These are phyloP conservation scores for Anthoscopus minutus DNA, from an alignment of 2,113 vertebrate species.

Conservation along the genomic window DNA sequence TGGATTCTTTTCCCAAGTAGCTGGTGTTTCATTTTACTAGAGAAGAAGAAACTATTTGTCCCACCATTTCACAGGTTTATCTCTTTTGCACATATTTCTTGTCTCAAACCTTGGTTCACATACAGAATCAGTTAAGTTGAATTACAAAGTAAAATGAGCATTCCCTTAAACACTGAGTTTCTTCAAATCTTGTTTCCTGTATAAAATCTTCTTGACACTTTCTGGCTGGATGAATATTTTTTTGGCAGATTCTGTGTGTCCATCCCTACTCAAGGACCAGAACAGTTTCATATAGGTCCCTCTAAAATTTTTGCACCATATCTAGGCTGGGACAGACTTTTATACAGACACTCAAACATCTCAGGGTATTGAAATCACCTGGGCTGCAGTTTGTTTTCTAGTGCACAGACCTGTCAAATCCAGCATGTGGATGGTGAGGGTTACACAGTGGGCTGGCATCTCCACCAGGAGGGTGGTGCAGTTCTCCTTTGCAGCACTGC, in stretches of 20 bases:
- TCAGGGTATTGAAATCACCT: not conserved
- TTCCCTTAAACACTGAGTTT: not conserved
- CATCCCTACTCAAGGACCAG: not conserved
- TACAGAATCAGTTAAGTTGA: not conserved
- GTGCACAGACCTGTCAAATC: not conserved
- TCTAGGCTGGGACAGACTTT: not conserved
- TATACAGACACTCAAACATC: not conserved
- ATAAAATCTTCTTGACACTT: not conserved
- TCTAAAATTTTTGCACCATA: not conserved
- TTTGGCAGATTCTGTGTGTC: not conserved
- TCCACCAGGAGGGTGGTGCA: not conserved
- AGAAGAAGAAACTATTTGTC: conserved; percentile 1
- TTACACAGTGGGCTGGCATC: not conserved
- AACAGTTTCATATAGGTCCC: not conserved
- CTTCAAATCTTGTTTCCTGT: not conserved
- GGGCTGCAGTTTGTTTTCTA: not conserved
- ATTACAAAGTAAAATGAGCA: conserved; percentile 16
- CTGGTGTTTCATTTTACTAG: not conserved
- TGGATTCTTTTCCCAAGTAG: conserved; percentile 1
- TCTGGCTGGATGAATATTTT: not conserved
- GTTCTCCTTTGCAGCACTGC: not conserved
- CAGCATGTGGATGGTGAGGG: not conserved
- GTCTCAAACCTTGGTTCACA: not conserved
- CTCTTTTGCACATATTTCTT: not conserved
- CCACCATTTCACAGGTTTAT: not conserved